phyloP scores from a whole-genome alignment of 2,113 vertebrate species.

The Aramus guarauna region DNA sequence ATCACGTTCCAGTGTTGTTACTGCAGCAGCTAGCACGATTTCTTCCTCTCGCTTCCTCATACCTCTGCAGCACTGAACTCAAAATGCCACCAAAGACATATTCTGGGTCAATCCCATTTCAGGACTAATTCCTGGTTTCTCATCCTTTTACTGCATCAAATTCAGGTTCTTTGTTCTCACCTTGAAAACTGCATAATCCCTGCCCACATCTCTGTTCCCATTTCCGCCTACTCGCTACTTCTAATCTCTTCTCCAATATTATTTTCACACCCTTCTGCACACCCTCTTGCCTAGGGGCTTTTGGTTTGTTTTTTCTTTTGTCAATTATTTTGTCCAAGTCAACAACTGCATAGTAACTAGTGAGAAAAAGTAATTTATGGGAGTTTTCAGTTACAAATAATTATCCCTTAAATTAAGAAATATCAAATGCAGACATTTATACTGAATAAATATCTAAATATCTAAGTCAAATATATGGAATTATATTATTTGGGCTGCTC shows the following conservation, averaged over 20 bases:
- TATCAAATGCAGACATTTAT: not conserved
- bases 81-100: not conserved
- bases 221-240: conserved; percentile 22
- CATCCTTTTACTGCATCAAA: not conserved
- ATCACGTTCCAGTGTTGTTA: not conserved
- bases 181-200: not conserved
- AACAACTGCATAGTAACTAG: not conserved
- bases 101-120: not conserved
- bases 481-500: not conserved
- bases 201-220: conserved; percentile 9
- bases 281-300: conserved; percentile 4
- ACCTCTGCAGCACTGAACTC: not conserved
- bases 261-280: conserved; percentile 28
- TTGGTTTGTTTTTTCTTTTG: not conserved
- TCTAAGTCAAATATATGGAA: not conserved
- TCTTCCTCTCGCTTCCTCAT: not conserved
- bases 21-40: not conserved
- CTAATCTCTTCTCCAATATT: not conserved
- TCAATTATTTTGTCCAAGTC: not conserved
- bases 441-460: not conserved
- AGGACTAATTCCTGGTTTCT: not conserved
- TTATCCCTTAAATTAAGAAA: not conserved
- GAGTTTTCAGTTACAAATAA: not conserved
- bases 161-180: not conserved
- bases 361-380: not conserved